Conservation (phyloP, 2,888 invertebrate species). For the Thelaira solivaga region DNA sequence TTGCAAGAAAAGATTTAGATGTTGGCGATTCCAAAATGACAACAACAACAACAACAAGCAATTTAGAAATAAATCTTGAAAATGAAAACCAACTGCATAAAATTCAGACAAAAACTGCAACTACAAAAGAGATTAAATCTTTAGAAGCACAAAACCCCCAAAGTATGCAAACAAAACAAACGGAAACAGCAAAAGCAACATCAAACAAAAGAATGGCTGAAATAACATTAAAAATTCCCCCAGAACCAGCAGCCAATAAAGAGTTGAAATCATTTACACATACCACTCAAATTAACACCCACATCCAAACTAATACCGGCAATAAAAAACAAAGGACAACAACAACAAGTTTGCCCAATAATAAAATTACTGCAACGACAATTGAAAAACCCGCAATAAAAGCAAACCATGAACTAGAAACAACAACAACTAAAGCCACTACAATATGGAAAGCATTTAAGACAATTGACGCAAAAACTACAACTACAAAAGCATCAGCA, state of each 20-base stretch:
- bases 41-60: constrained; percentile 24
- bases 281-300: constrained; percentile 16
- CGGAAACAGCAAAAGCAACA: constrained; percentile 2
- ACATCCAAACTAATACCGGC: neutral
- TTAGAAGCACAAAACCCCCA: constrained; percentile 36
- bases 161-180: constrained; percentile 60
- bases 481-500: constrained; percentile 23
- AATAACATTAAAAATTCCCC: constrained; percentile 43
- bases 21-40: constrained; percentile 7
- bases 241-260: constrained; percentile 60
- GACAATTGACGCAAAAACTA: constrained; percentile 19
- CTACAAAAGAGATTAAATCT: constrained; percentile 60
- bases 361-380: constrained; percentile 14
- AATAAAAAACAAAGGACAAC: no score
- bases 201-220: constrained; percentile 16
- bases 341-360: constrained; percentile 29
- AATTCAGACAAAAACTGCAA: constrained; percentile 51
- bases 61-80: constrained; percentile 60
- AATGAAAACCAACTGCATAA: constrained; percentile 47
- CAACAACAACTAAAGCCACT: constrained; percentile 19
- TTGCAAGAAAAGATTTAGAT: neutral
- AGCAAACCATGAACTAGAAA: constrained; percentile 17
- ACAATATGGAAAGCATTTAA: constrained; percentile 38
- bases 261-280: constrained; percentile 11
- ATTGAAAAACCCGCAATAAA: neutral